Base-by-base conservation (phyloP, 2,888 invertebrate genomes). In the Eupithecia tripunctaria region DNA sequence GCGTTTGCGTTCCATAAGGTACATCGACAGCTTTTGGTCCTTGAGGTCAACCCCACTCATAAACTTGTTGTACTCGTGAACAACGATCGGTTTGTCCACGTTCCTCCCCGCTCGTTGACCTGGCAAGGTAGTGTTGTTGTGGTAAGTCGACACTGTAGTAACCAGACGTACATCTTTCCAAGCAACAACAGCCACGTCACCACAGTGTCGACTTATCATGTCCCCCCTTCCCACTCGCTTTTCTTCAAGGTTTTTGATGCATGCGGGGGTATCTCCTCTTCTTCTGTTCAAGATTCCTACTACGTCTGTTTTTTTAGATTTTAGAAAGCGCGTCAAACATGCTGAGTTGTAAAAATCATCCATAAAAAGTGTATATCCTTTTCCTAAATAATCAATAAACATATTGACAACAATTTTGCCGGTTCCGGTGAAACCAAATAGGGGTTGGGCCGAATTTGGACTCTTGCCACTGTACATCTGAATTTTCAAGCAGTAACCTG, bases 391-490 rank as follows among this genome's bases (percentile, higher is more conserved):
- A 12, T 72, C 71, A 6, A 62, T 12, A 25, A 76, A 51, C 1
- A 79, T 21, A 8, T 43, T 36, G 5, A 80, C n/a, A 18, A 75
- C 79, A 32, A 75, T 51, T 66, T 77, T 73, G 0, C 68, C 64
- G 1, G 70, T 12, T 12, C 38, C 10, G 12, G 38, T 36, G 36
- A 38, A 38, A 3, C 38, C 38, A 38, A 38, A 38, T 38, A 38
- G 12, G 38, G 12, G 38, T 38, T 38, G 38, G 38, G 38, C 38
- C 12, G 38, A 38, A 12, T 12, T 38, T 25, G 56, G 21, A 27
- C 56, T 27, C 56, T 78, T 78, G 3, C 77, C 77, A 14, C 77
- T 47, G 29, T 79, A 79, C 8, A 79, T 67, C 12, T 18, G 14
- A 0, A 71, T 21, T 18, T 70, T 70, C 1, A 78, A 64, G 7